These are phyloP conservation scores for Stegodyphus dumicola DNA, from an alignment of 1,140 invertebrate species.

Conservation along the genomic window DNA sequence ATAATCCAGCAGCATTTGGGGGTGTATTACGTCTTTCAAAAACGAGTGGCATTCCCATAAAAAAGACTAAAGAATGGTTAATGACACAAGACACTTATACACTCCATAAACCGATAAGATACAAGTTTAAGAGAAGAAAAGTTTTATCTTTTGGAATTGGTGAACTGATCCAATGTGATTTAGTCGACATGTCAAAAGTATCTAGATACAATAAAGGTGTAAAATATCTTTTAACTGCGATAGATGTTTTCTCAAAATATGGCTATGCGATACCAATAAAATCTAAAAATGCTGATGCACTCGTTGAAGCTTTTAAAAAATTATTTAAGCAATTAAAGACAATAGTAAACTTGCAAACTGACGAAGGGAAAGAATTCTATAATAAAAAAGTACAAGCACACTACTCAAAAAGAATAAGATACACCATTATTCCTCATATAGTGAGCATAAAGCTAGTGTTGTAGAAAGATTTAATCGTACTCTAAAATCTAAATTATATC, in stretches of 20 bases:
- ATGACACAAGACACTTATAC: not conserved
- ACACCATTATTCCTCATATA: conserved; percentile 69
- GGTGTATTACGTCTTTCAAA: conserved; percentile 2
- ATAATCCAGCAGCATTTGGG: not conserved
- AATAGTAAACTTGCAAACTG: conserved; percentile 42
- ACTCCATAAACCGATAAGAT: not conserved
- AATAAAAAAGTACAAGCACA: conserved; percentile 62
- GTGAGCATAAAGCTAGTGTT: conserved; percentile 68
- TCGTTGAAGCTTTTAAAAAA: conserved; percentile 60
- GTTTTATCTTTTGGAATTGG: not conserved
- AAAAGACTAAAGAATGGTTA: not conserved
- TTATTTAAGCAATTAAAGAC: conserved; percentile 41
- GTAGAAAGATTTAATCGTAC: conserved; percentile 70
- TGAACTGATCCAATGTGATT: not conserved
- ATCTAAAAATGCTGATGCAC: conserved; percentile 62
- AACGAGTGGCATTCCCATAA: not conserved
- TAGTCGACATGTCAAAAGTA: not conserved
- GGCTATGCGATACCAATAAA: conserved; percentile 1
- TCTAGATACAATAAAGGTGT: not conserved
- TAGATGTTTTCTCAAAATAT: not conserved
- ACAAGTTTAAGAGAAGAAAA: not conserved
- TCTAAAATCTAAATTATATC: conserved; percentile 69
- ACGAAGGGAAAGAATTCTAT: conserved; percentile 59
- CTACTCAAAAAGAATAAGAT: conserved; percentile 66
- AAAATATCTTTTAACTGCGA: not conserved